Percentiles rank a stretch among this genome's conserved stretches.
Conservation (phyloP, 2,797 vertebrate species). For the Poeciliopsis paucimaculata region DNA sequence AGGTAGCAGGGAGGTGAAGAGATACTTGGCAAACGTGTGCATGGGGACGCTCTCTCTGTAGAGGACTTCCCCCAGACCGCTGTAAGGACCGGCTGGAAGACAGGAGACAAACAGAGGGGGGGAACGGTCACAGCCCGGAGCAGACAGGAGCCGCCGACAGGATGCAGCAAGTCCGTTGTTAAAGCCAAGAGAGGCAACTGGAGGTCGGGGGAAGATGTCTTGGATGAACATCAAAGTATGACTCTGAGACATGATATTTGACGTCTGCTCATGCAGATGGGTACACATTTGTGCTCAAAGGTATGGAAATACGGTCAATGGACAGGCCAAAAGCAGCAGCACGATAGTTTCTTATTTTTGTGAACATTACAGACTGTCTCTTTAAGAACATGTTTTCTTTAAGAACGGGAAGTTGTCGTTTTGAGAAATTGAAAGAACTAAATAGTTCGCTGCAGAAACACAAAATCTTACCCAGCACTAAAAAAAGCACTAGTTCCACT, state of each 20-base stretch:
- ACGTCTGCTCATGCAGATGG: neutral
- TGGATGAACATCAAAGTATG: slow-evolving; percentile 1
- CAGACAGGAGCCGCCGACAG: neutral
- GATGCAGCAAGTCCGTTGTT: slow-evolving; percentile 9
- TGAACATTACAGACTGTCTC: neutral
- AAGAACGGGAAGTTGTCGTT: neutral
- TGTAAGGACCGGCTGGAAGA: slow-evolving; percentile 92
- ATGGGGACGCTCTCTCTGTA: slow-evolving; percentile 98
- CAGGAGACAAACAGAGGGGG: slow-evolving; percentile 12
- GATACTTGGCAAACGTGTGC: slow-evolving; percentile 99
- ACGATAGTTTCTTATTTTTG: neutral
- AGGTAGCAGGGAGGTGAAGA: slow-evolving; percentile 98
- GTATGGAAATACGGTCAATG: neutral
- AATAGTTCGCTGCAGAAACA: neutral
- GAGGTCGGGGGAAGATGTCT: slow-evolving; percentile 7
- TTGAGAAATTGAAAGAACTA: neutral
- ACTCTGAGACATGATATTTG: neutral
- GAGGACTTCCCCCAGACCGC: slow-evolving; percentile 94
- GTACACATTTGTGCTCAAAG: neutral
- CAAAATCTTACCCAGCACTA: too few species aligned
- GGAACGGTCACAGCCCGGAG: neutral
- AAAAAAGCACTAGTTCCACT: too few species aligned
- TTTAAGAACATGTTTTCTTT: neutral
- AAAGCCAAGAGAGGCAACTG: slow-evolving; percentile 28
- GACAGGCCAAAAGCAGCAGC: neutral